A percentile compares a stretch with the other conserved stretches of the same genome.
These are phyloP conservation scores for Drosophila limbata DNA, from an alignment of 2,888 invertebrate genomes.

Conservation along the genomic window DNA sequence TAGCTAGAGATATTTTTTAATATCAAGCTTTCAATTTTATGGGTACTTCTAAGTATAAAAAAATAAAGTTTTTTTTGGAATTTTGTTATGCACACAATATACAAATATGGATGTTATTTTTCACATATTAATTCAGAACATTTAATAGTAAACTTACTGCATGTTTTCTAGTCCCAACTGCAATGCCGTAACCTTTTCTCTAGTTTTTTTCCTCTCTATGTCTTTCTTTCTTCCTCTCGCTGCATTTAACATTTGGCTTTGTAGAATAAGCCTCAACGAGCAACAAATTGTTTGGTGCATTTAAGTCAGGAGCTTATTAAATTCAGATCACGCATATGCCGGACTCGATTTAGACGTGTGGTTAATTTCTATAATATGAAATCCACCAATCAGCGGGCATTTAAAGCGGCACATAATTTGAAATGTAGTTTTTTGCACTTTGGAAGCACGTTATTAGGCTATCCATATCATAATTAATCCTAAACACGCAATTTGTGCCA, in stretches of 20 bases:
- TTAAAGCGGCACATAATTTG: slow-evolving; percentile 67
- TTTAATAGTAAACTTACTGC: too few species aligned
- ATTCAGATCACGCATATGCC: slow-evolving; percentile 60
- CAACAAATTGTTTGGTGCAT: slow-evolving; percentile 10
- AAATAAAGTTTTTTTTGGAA: too few species aligned
- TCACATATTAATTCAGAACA: too few species aligned
- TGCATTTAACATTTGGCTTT: background rate
- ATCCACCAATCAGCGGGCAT: slow-evolving; percentile 60
- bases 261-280: background rate
- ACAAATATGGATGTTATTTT: too few species aligned
- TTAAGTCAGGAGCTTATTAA: slow-evolving; percentile 34
- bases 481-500: slow-evolving; percentile 83
- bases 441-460: slow-evolving; percentile 77
- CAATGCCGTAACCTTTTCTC: too few species aligned
- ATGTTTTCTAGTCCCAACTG: too few species aligned
- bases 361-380: slow-evolving; percentile 53
- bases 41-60: too few species aligned
- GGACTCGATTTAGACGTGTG: slow-evolving; percentile 41
- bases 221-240: background rate
- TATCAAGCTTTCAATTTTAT: too few species aligned
- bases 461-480: slow-evolving; percentile 82
- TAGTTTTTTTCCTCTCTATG: background rate
- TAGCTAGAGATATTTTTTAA: too few species aligned
- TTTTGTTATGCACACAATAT: too few species aligned
- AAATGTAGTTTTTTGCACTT: slow-evolving; percentile 77